phyloP scores from a whole-genome alignment of 1,140 invertebrate species.

The Euwallacea fornicatus region DNA sequence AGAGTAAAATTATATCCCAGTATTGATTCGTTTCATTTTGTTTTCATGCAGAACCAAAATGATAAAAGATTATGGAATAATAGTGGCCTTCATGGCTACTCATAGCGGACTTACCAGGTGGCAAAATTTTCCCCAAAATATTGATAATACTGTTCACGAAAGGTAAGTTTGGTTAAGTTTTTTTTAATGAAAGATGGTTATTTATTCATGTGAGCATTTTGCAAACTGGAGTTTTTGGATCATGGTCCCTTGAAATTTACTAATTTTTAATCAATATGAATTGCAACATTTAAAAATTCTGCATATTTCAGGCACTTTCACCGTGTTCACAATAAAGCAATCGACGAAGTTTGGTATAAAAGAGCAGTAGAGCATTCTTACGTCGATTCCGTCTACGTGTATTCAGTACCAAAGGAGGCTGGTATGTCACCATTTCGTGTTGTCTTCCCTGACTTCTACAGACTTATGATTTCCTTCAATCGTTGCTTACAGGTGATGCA shows the following conservation, averaged over 20 bases:
- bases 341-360: slow-evolving; percentile 92
- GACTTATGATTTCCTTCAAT: not conserved
- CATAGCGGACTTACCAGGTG: slow-evolving; percentile 86
- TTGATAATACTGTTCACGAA: slow-evolving; percentile 42
- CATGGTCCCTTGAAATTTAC: too few relatives aligned
- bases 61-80: slow-evolving; percentile 80
- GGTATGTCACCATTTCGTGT: slow-evolving; percentile 44
- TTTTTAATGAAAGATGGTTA: not conserved
- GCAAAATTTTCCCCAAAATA: slow-evolving; percentile 71
- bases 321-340: slow-evolving; percentile 74
- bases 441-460: not conserved
- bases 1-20: too few relatives aligned
- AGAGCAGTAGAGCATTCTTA: slow-evolving; percentile 89
- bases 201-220: not conserved
- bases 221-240: too few relatives aligned
- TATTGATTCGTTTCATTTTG: not conserved
- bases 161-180: slow-evolving; percentile 39
- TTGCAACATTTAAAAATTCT: not conserved
- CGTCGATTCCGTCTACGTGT: slow-evolving; percentile 81
- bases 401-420: slow-evolving; percentile 79
- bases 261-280: too few relatives aligned
- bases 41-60: slow-evolving; percentile 62
- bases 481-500: slow-evolving; percentile 55
- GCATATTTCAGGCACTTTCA: slow-evolving; percentile 67
- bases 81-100: slow-evolving; percentile 83